Conservation (phyloP, 2,113 vertebrate genomes). For the Chaenocephalus aceratus region DNA sequence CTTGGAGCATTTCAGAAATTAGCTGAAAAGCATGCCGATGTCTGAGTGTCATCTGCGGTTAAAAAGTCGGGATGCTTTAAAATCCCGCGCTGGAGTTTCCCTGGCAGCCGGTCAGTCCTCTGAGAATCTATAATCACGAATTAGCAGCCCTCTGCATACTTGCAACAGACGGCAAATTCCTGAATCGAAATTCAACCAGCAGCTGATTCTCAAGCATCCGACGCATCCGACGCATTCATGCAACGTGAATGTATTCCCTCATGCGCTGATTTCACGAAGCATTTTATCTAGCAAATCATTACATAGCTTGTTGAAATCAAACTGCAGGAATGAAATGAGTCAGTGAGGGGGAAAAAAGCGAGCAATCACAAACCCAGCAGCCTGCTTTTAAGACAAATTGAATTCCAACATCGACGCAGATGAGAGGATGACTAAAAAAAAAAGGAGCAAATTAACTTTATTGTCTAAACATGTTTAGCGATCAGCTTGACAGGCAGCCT, state of each 20-base stretch:
- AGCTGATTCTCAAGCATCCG: conserved; percentile 6
- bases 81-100: conserved; percentile 20
- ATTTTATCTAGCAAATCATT: conserved; percentile 28
- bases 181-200: not conserved
- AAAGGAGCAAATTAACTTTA: conserved; percentile 64
- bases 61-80: conserved; percentile 20
- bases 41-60: not conserved
- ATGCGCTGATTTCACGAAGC: conserved; percentile 20
- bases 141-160: conserved; percentile 34
- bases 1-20: not conserved
- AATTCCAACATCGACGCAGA: conserved; percentile 26
- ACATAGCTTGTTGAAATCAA: conserved; percentile 35
- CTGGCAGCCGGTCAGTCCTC: conserved; percentile 28
- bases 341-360: conserved; percentile 20
- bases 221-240: not conserved
- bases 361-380: conserved; percentile 43
- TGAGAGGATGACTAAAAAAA: conserved; percentile 7
- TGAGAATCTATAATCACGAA: conserved; percentile 11
- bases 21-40: conserved; percentile 5
- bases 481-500: conserved; percentile 61
- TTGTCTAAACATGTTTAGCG: conserved; percentile 56
- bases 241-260: conserved; percentile 5
- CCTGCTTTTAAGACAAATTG: conserved; percentile 31
- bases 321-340: conserved; percentile 38
- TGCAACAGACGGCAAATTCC: conserved; percentile 16